Percentiles rank a stretch among this genome's conserved stretches.
Conservation (phyloP, 1,140 invertebrate species). For the Lanistes nyassanus region DNA sequence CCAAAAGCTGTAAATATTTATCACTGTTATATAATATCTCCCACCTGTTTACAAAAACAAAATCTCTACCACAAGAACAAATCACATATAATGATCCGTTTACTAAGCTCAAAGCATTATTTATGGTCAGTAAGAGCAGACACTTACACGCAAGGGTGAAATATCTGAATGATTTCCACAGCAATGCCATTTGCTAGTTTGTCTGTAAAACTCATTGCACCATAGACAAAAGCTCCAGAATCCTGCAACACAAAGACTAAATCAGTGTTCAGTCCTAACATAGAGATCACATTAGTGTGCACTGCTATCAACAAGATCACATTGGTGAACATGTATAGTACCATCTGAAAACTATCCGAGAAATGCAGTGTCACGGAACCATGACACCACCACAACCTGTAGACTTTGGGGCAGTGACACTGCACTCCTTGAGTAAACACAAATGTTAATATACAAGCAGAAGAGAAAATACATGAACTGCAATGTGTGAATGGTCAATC, state of each 20-base stretch:
- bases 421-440: no score
- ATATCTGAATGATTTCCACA: constrained; percentile 82
- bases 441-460: no score
- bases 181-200: constrained; percentile 89
- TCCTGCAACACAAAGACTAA: constrained; percentile 67
- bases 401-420: no score
- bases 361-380: no score
- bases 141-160: constrained; percentile 68
- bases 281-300: neutral
- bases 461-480: no score
- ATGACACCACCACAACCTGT: no score
- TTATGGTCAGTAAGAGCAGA: neutral
- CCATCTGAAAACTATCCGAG: no score
- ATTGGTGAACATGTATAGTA: no score
- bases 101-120: neutral
- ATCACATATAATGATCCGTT: neutral
- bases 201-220: constrained; percentile 95
- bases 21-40: no score
- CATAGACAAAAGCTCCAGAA: constrained; percentile 93
- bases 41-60: no score
- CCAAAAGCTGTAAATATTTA: neutral
- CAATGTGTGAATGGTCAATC: no score
- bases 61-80: neutral
- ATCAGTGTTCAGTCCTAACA: neutral
- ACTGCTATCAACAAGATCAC: neutral